A percentile compares a stretch with the other conserved stretches of the same genome.
Evolutionary conservation across 2,888 invertebrate species (phyloP).

Genomic region (Vanessa cardui): DNA sequence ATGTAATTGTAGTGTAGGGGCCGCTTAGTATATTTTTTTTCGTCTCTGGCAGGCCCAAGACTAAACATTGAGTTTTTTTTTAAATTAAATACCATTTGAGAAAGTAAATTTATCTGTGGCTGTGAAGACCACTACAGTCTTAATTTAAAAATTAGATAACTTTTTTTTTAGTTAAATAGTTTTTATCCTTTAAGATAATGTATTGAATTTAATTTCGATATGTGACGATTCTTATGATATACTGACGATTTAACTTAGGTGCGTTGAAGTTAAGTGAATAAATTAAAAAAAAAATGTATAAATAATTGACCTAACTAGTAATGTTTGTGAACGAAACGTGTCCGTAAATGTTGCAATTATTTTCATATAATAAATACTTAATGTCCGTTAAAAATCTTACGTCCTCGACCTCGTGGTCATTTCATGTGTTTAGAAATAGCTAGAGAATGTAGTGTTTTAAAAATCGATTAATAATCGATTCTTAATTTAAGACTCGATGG

Average conservation of each 20-base stretch:
- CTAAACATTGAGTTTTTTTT: constrained; percentile 15
- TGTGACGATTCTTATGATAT: constrained; percentile 42
- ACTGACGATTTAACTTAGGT: constrained; percentile 34
- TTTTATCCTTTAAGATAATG: background rate
- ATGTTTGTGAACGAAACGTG: constrained; percentile 4
- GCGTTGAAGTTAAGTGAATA: constrained; percentile 21
- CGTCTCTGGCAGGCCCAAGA: constrained; percentile 33
- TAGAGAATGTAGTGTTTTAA: constrained; percentile 18
- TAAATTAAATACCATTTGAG: constrained; percentile 31
- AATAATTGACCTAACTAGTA: constrained; percentile 21
- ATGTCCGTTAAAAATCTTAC: constrained; percentile 9
- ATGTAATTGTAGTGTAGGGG: constrained; percentile 17
- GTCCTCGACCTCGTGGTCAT: background rate
- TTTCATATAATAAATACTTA: background rate
- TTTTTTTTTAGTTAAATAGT: background rate
- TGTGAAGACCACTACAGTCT: constrained; percentile 12
- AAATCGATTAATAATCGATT: background rate
- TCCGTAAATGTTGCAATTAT: constrained; percentile 6
- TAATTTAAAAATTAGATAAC: constrained; percentile 5
- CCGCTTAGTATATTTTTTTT: constrained; percentile 28
- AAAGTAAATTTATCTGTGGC: background rate
- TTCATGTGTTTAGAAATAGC: constrained; percentile 14
- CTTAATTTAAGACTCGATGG: background rate
- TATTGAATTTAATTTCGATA: constrained; percentile 11
- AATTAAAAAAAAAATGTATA: constrained; percentile 25